Base-by-base conservation (phyloP, 1,140 invertebrate species). In the Drusus annulatus region DNA sequence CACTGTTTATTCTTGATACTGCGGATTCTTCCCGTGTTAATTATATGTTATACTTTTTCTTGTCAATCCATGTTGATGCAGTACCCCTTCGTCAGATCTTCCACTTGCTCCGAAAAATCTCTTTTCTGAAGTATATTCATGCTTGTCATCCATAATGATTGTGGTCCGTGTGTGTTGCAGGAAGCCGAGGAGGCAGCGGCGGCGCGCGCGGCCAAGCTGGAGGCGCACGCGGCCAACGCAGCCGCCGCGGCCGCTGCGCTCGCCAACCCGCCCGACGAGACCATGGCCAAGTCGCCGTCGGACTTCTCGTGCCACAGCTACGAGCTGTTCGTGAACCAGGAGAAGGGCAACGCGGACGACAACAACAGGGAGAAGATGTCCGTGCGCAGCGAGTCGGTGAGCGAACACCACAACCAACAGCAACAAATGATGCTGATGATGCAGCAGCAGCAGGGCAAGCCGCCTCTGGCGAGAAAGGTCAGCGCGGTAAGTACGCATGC, bases 291-390 rank as follows among this genome's bases (percentile, higher is more conserved):
- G 88, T 97, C 96, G 36, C 96, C 96, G 8, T 97, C 96, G 52
- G 94, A 94, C 85, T 96, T 95, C 86, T 97, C 96, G 16, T 96
- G 95, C 86, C 94, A 95, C 84, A 97, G 96, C 88, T 97, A 97
- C 89, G 96, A 97, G 88, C 90, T 96, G 65, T 97, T 96, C 89
- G 94, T 96, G 69, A 94, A 94, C 79, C 95, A 96, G 86, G 95
- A 96, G 84, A 95, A 95, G 84, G 94, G 94, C 83, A 94, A 95
- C 87, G 95, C 96, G 86, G 95, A 95, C 90, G 95, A 95, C 90
- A 96, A 96, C 91, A 93, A 94, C 85, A 95, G 96, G 86, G 96
- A 98, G 88, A 94, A 95, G 87, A 96, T 96, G 93, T 97, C 95
- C 89, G 94, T 97, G 81, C 92, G 95, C 86, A 97, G 96, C 86